Base-by-base conservation (phyloP, 2,797 vertebrate species). In the Jordanella pulchra region DNA sequence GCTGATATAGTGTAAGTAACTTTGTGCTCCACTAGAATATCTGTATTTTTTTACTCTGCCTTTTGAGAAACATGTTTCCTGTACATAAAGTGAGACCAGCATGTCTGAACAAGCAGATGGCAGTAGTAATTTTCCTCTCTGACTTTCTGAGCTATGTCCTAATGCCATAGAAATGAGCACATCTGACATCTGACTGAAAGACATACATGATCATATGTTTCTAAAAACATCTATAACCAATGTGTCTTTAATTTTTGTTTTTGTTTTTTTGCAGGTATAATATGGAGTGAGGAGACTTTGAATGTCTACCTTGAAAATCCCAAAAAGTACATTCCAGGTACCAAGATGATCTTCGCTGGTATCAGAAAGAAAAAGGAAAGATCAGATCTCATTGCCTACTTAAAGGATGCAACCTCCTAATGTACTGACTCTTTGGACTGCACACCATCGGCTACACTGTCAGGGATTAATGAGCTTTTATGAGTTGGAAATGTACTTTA, bases 291-390 rank as follows among this genome's bases (percentile, higher is more conserved):
- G 69, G 91, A 95, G 0, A 97, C 96, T 10, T 89, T 97, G 79
- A 91, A 94, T 81, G 77, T 90, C 70, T 97, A 97, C 81, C 91
- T 97, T 87, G 73, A 93, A 85, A 96, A 96, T 69, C 96, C 96
- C 18, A 97, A 96, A 88, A 97, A 96, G 85, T 97, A 96, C 88
- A 98, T 97, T 84, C 96, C 96, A 25, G 96, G 95, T 58, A 97
- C 96, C 86, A 96, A 95, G 88, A 97, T 97, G 95, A 93, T 97
- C 82, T 97, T 96, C 72, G 82, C 86, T 21, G 96, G 95, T 72
- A 94, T 97, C 84, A 95, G 79, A 87, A 97, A 95, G 93, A 95
- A 95, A 77, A 73, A 21, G 35, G 95, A 97, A 65, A 92, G 95
- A 80, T 63, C 39, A 65, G 93, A 96, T 72, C 72, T 96, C 68